A percentile compares a stretch with the other conserved stretches of the same genome.
Conservation (phyloP, 2,113 vertebrate genomes). For the Plecturocebus donacophilus region DNA sequence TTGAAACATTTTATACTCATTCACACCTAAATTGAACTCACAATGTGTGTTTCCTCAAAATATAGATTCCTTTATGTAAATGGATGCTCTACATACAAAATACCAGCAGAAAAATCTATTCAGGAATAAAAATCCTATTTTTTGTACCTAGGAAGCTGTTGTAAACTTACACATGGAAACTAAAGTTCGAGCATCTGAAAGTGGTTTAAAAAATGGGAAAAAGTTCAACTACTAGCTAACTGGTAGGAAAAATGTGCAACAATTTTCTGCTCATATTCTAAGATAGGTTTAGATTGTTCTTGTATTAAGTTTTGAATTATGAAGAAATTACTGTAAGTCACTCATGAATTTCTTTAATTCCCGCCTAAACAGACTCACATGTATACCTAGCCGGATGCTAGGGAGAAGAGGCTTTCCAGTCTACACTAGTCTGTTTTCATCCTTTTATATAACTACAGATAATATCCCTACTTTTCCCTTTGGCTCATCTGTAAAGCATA, state of each 20-base stretch:
- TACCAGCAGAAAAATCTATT: neutral
- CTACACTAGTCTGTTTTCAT: neutral
- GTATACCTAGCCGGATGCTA: neutral
- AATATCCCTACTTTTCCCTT: neutral
- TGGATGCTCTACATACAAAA: constrained; percentile 27
- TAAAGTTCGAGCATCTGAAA: constrained; percentile 10
- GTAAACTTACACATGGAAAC: neutral
- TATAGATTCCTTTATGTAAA: constrained; percentile 45
- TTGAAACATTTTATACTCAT: neutral
- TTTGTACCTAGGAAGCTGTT: neutral
- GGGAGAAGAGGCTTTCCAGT: neutral
- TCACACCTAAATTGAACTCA: constrained; percentile 36
- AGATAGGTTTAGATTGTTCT: neutral
- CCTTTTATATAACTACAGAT: neutral
- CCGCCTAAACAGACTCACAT: neutral
- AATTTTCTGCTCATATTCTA: neutral
- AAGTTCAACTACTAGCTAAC: neutral
- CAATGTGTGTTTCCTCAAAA: neutral
- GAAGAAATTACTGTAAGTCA: neutral
- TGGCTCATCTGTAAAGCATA: neutral
- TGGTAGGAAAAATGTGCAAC: neutral
- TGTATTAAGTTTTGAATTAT: constrained; percentile 25
- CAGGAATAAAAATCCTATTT: constrained; percentile 10
- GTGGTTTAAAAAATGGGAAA: neutral
- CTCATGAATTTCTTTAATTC: neutral